phyloP scores from a whole-genome alignment of 2,888 invertebrate species.

The Cephus runcator region DNA sequence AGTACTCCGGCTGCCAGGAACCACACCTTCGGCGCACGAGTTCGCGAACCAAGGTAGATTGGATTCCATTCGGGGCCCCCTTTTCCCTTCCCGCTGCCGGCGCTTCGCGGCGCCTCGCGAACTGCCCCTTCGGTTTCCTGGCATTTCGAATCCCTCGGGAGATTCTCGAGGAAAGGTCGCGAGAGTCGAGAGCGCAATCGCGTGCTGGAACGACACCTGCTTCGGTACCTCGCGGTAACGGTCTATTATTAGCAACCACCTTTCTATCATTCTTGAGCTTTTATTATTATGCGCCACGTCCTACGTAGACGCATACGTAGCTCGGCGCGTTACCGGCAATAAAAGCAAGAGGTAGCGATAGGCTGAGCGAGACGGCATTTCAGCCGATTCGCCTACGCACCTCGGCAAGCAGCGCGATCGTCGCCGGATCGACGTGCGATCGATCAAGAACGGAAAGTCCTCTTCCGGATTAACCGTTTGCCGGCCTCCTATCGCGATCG shows the following conservation, averaged over 20 bases:
- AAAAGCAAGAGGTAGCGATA: background rate
- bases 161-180: background rate
- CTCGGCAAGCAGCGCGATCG: background rate
- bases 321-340: background rate
- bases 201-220: constrained; percentile 6
- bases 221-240: constrained; percentile 19
- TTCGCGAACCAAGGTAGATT: background rate
- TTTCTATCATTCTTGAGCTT: constrained; percentile 46
- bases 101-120: background rate
- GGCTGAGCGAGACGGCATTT: background rate
- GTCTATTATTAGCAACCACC: constrained; percentile 50
- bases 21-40: constrained; percentile 28
- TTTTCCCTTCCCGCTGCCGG: background rate
- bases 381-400: background rate
- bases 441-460: background rate
- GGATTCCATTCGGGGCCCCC: background rate
- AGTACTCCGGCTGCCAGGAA: constrained; percentile 28
- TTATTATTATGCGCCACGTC: background rate
- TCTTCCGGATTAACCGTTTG: background rate
- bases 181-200: background rate
- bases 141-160: background rate
- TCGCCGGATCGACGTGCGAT: background rate
- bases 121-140: background rate
- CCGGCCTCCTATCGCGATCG: background rate
- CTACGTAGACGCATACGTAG: background rate